phyloP scores from a whole-genome alignment of 1,140 invertebrate genomes.

The Stratiolaelaps scimitus region DNA sequence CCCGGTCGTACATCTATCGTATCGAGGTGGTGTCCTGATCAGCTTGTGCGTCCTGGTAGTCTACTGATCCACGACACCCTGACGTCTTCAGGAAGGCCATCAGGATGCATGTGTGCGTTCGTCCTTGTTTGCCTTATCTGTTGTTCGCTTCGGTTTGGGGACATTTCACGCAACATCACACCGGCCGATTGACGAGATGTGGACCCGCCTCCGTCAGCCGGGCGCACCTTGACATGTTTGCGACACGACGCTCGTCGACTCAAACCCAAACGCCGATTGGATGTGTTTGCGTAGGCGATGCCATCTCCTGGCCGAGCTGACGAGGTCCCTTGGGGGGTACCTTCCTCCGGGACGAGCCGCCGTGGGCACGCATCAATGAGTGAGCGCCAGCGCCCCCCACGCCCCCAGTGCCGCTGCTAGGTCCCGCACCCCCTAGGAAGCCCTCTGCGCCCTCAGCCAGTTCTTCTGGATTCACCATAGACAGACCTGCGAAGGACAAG shows the following conservation, averaged over 20 bases:
- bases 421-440: not conserved
- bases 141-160: too few relatives aligned
- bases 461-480: slow-evolving; percentile 19
- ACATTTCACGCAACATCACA: too few relatives aligned
- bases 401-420: not conserved
- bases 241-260: not conserved
- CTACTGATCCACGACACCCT: too few relatives aligned
- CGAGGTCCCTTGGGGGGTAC: slow-evolving; percentile 24
- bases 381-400: not conserved
- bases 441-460: slow-evolving; percentile 26
- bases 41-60: too few relatives aligned
- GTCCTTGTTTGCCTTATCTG: too few relatives aligned
- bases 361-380: not conserved
- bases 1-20: too few relatives aligned
- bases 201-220: too few relatives aligned
- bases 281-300: slow-evolving; percentile 14
- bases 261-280: slow-evolving; percentile 23
- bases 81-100: too few relatives aligned
- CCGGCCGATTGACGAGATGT: too few relatives aligned
- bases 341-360: slow-evolving; percentile 16
- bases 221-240: too few relatives aligned
- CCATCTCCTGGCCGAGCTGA: slow-evolving; percentile 27
- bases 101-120: too few relatives aligned
- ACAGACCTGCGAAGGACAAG: not conserved
- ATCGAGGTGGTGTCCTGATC: too few relatives aligned